Base-by-base conservation (phyloP, 2,888 invertebrate species). In the Physocephala rufipes region DNA sequence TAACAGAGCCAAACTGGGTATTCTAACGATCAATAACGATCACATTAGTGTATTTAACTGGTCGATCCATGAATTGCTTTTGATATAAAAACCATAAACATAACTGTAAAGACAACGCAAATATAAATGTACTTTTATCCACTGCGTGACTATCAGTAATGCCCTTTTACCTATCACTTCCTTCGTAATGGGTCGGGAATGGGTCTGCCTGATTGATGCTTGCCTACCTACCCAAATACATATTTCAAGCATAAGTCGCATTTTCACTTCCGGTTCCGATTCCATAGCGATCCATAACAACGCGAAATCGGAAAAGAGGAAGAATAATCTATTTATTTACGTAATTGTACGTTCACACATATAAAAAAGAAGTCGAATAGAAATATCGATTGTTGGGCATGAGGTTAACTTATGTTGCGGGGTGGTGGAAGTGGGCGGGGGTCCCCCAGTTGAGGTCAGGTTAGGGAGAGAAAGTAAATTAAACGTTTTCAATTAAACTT, bases 151-250 rank as follows among this genome's bases (percentile, higher is more conserved):
- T n/a, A n/a, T n/a, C n/a, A n/a, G n/a, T n/a, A n/a, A n/a, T n/a
- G n/a, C n/a, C n/a, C n/a, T n/a, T n/a, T n/a, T n/a, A n/a, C n/a
- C n/a, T n/a, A n/a, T n/a, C n/a, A n/a, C n/a, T n/a, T n/a, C n/a
- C n/a, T n/a, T n/a, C n/a, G n/a, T n/a, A n/a, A n/a, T n/a, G n/a
- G n/a, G n/a, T n/a, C n/a, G n/a, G n/a, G n/a, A n/a, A n/a, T n/a
- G n/a, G n/a, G n/a, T n/a, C n/a, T n/a, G n/a, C n/a, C n/a, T 70
- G 65, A 59, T 61, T 65, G 71, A 71, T 66, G 65, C 64, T 49
- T 69, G 69, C 21, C 45, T 53, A 53, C 53, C 26, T 53, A 4
- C 51, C 36, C 51, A 21, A 53, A 45, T n/a, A n/a, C n/a, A n/a
- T n/a, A n/a, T n/a, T n/a, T n/a, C n/a, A n/a, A n/a, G n/a, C n/a